Evolutionary conservation across 2,888 invertebrate species (phyloP), one percentile per base, ranked within the genome.

Genomic region (Hypomecis punctinalis): DNA sequence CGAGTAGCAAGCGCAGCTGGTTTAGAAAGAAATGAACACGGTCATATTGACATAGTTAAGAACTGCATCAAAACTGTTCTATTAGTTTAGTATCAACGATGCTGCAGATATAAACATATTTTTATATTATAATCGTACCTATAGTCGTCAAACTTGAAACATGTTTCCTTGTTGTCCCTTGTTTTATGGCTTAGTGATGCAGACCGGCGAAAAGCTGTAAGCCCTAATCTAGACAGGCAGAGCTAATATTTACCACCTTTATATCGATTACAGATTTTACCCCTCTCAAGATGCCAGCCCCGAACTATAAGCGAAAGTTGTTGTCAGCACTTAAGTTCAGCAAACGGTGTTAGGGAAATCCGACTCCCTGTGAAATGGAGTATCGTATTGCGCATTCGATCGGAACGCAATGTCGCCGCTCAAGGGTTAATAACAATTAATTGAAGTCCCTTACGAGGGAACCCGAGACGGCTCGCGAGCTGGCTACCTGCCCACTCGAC

Each of bases 351-450:
- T 43, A 61, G 65, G 66, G 87, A 77, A 85, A 88, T 77, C 76
- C 70, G 78, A 88, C 71, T 75, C 82, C 61, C 72, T 77, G 80
- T 82, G 78, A 83, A 85, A 84, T 82, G 76, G 71, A 72, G 72
- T 81, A 80, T 83, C 76, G 66, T 62, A 70, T 82, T 82, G 82
- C 67, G 66, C 63, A 81, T 69, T 80, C 76, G 71, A 79, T 77
- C 67, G 77, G 73, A 78, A 78, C 71, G 68, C 74, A 76, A 74
- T 71, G 70, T 71, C 66, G 72, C 69, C 71, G 67, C 64, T 73
- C 73, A 83, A 83, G 85, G 84, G 86, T 80, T 82, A 85, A 86
- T 87, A 84, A 83, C 84, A 91, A 90, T 91, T 88, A 91, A 90
- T 76, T 89, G 89, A 89, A 90, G 90, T 86, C 89, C 81, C 82